phyloP scores from a whole-genome alignment of 37 sponge, comb jelly and placozoan species.

The Cliona cf. orientalis region DNA sequence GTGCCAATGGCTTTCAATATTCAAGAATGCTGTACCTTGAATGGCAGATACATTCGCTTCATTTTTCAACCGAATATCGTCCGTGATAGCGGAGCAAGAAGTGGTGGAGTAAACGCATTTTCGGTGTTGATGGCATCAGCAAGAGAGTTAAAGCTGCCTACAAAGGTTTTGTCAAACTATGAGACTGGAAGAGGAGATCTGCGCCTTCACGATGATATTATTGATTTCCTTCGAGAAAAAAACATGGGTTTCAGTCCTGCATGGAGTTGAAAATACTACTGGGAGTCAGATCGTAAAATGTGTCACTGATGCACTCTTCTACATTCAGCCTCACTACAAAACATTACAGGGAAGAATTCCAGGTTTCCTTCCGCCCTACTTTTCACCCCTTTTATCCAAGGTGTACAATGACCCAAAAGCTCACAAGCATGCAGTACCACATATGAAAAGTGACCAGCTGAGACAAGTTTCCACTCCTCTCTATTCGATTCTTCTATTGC shows the following conservation, averaged over 20 bases:
- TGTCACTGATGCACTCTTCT: neutral
- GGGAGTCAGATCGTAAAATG: neutral
- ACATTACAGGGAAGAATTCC: conserved; percentile 2
- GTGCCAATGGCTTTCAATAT: neutral
- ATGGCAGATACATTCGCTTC: neutral
- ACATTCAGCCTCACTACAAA: neutral
- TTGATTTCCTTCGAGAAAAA: neutral
- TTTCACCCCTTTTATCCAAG: neutral
- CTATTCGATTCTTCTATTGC: neutral
- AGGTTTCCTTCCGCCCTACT: neutral
- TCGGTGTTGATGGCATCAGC: neutral
- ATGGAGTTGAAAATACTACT: conserved; percentile 4
- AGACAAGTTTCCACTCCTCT: neutral
- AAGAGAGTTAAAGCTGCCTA: neutral
- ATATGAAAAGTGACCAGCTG: neutral
- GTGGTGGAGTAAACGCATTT: neutral
- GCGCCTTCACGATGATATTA: conserved; percentile 9
- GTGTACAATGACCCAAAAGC: neutral
- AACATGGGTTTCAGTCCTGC: neutral
- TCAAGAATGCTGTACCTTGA: neutral
- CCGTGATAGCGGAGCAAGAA: no score
- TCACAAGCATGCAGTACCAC: neutral
- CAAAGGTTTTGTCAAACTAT: conserved; percentile 4
- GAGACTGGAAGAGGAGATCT: neutral
- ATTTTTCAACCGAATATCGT: neutral